phyloP scores from a whole-genome alignment of 2,113 vertebrate genomes.

The Petromus typicus region DNA sequence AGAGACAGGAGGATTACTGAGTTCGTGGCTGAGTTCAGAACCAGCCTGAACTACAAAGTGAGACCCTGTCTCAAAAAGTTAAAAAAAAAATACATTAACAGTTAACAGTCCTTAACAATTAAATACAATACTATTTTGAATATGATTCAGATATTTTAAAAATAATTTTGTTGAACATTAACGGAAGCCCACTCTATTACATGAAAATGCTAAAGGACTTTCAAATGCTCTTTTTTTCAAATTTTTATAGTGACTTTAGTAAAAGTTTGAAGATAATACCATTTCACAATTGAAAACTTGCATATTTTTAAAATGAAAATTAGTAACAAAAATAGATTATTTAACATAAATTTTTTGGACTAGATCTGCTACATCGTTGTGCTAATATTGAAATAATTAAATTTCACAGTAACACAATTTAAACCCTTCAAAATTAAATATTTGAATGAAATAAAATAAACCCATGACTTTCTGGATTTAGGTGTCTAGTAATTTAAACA shows the following conservation, averaged over 20 bases:
- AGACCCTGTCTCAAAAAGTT: no score
- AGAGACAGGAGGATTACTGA: no score
- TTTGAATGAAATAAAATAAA: constrained; percentile 35
- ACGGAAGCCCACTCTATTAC: not conserved
- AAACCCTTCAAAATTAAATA: not conserved
- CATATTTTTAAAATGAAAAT: constrained; percentile 23
- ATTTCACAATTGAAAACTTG: not conserved
- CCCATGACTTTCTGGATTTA: not conserved
- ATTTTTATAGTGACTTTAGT: not conserved
- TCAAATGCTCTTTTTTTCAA: not conserved
- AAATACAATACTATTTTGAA: not conserved
- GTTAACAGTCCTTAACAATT: not conserved
- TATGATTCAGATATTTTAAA: constrained; percentile 12
- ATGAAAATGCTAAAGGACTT: not conserved
- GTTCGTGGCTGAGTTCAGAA: no score
- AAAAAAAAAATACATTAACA: no score
- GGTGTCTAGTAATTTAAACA: not conserved
- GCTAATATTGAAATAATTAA: constrained; percentile 25
- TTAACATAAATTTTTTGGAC: not conserved
- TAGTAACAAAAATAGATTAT: not conserved
- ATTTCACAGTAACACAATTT: constrained; percentile 14
- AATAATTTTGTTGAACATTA: not conserved
- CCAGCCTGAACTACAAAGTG: no score
- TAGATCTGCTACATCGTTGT: not conserved
- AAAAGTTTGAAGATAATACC: not conserved